Percentiles rank a stretch among this genome's conserved stretches.
Conservation (phyloP, 2,113 vertebrate species). For the Chloroceryle aenea region DNA sequence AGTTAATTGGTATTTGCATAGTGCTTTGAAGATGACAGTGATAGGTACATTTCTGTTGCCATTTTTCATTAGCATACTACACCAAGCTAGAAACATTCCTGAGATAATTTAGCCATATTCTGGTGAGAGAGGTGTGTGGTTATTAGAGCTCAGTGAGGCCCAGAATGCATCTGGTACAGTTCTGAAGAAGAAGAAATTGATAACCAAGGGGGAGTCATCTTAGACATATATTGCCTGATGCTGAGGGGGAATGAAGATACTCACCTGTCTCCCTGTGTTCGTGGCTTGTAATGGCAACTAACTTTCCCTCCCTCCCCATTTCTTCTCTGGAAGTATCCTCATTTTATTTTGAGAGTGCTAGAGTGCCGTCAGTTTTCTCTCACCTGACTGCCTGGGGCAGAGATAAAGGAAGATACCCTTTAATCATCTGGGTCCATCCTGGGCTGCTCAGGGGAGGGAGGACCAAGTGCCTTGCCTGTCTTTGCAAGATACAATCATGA, state of each 20-base stretch:
- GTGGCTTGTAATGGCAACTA: background rate
- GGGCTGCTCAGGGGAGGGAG: background rate
- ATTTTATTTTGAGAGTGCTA: background rate
- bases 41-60: background rate
- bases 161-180: background rate
- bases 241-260: background rate
- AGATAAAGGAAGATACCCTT: background rate
- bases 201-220: background rate
- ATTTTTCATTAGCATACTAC: background rate
- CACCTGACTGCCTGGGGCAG: background rate
- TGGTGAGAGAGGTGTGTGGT: background rate
- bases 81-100: background rate
- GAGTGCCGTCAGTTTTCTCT: background rate
- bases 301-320: background rate
- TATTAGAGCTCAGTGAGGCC: background rate
- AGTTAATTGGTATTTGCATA: background rate
- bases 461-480: background rate
- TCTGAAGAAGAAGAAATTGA: background rate
- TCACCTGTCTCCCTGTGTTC: background rate
- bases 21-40: background rate
- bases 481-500: background rate
- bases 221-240: background rate
- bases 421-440: background rate
- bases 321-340: background rate
- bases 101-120: background rate